Base-by-base conservation (phyloP, 1,140 invertebrate genomes). In the Platyura marginata region DNA sequence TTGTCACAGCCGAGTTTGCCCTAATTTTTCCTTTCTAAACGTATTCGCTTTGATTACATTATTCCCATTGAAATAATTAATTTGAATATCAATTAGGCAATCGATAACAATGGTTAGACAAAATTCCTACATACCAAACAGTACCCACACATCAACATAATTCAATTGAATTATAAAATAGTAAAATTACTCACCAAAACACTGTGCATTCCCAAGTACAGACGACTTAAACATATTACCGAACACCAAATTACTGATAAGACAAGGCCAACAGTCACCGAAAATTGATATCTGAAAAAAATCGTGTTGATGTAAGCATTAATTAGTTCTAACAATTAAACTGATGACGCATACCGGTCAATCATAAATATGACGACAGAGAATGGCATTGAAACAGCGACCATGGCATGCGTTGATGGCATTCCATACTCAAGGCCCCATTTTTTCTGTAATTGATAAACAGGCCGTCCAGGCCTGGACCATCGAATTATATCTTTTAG, bases 391-490 rank as follows among this genome's bases (percentile, higher is more conserved):
- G 81, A 78, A 16, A 86, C 70, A 3, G 77, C 84, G 18, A 38
- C 79, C 82, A 92, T 89, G 3, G 89, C 88, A 67, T 94, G 89
- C 2, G 88, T 92, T 3, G 87, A 92, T 10, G 88, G 88, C 83
- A 94, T 89, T 20, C 87, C 87, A 69, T 89, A 93, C 59, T 93
- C 88, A 46, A 85, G 59, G 1, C 78, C 73, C 81, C 81, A 91
- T 68, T 85, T 91, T 19, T 72, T 72, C 59, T 92, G 86, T 13
- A 93, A 59, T 49, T 79, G 71, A 40, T 81, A 67, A 6, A 84
- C 87, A 2, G 88, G 87, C 39, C 83, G 85, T 0, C 75, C 65
- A 0, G 90, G 89, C 48, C 90, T 68, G 6, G 87, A 84, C 79
- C 82, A 86, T 48, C 74, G 62, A 41, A 93, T 72, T 41, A 91